phyloP scores from a whole-genome alignment of 2,113 vertebrate species.

The Tragelaphus scriptus region DNA sequence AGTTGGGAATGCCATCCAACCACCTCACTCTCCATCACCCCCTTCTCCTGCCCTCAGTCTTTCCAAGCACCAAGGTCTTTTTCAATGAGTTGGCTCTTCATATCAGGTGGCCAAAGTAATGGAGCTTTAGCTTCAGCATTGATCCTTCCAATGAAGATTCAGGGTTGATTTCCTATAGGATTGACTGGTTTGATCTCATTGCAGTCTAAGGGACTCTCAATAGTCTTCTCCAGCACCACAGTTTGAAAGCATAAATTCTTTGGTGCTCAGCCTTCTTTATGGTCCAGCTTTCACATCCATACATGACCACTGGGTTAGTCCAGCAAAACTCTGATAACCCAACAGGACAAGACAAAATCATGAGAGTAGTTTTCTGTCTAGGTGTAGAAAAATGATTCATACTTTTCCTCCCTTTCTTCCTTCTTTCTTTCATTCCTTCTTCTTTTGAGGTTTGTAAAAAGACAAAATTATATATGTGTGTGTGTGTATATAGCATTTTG shows the following conservation, averaged over 20 bases:
- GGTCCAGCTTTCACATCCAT: neutral
- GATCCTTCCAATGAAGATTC: neutral
- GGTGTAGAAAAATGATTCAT: neutral
- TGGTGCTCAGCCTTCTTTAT: neutral
- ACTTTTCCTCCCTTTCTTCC: neutral
- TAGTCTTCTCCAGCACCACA: neutral
- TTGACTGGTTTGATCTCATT: neutral
- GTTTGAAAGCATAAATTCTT: neutral
- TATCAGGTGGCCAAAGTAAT: neutral
- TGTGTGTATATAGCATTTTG: neutral
- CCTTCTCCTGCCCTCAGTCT: neutral
- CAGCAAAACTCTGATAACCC: neutral
- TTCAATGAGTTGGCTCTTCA: neutral
- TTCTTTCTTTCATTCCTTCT: neutral
- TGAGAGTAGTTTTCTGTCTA: neutral
- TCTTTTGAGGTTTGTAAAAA: neutral
- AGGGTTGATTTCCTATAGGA: neutral
- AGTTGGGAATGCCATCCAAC: neutral
- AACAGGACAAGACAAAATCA: neutral
- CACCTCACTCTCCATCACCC: neutral
- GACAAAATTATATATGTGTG: neutral
- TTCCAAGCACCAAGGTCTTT: neutral
- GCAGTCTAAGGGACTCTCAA: neutral
- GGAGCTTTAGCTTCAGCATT: neutral
- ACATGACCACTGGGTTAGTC: neutral